phyloP scores from a whole-genome alignment of 2,888 invertebrate species.

The Lasioglossum leucozonium region DNA sequence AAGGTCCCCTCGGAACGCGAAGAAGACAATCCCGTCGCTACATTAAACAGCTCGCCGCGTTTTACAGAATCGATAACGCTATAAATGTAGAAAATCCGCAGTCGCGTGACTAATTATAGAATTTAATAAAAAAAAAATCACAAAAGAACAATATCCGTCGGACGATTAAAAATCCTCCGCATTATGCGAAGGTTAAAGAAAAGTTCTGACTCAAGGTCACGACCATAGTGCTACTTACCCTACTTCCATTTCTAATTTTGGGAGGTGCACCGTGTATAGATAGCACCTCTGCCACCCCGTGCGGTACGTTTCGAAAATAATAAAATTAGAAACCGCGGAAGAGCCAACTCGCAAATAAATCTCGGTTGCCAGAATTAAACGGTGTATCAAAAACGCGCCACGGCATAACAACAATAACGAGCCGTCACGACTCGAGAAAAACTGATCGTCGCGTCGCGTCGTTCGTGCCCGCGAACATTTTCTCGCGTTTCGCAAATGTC shows the following conservation, averaged over 20 bases:
- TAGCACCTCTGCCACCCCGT: slow-evolving; percentile 7
- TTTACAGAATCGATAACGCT: not conserved
- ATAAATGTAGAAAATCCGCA: not conserved
- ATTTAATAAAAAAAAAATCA: not conserved
- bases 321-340: slow-evolving; percentile 46
- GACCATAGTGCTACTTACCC: slow-evolving; percentile 10
- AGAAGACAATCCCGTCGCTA: not conserved
- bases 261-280: not conserved
- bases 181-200: not conserved
- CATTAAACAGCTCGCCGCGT: not conserved
- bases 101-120: not conserved
- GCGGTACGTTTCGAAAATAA: slow-evolving; percentile 42
- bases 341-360: slow-evolving; percentile 46
- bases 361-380: slow-evolving; percentile 42
- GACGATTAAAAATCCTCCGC: not conserved
- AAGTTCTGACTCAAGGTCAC: slow-evolving; percentile 11
- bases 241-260: slow-evolving; percentile 6
- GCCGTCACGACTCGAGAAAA: not conserved
- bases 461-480: not conserved
- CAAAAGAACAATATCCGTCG: not conserved
- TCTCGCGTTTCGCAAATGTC: not conserved
- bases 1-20: not conserved
- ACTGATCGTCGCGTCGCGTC: not conserved
- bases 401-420: slow-evolving; percentile 40
- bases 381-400: slow-evolving; percentile 9